These are phyloP conservation scores for Eleginops maclovinus DNA, from an alignment of 2,113 vertebrate species.

Conservation along the genomic window DNA sequence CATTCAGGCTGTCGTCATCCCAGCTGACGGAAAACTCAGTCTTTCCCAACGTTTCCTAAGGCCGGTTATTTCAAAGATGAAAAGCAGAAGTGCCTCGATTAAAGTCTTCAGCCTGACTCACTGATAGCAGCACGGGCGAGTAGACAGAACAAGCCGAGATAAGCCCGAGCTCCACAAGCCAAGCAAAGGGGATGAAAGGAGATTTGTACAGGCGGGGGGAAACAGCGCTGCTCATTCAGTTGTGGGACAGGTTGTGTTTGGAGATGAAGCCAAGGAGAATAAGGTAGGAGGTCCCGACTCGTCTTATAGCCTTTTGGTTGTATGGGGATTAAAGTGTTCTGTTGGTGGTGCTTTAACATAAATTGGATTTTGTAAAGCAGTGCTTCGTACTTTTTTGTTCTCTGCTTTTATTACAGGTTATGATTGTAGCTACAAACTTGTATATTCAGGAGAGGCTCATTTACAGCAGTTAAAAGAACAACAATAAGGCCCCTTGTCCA, in stretches of 20 bases:
- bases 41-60: slow-evolving; percentile 50
- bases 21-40: slow-evolving; percentile 41
- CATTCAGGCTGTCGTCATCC: slow-evolving; percentile 49
- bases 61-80: slow-evolving; percentile 30
- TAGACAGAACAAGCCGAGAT: slow-evolving; percentile 54
- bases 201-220: slow-evolving; percentile 63
- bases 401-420: slow-evolving; percentile 8
- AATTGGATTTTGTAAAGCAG: no score
- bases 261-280: slow-evolving; percentile 57
- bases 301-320: neutral
- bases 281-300: slow-evolving; percentile 60
- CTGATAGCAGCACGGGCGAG: slow-evolving; percentile 12
- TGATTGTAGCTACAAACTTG: slow-evolving; percentile 3
- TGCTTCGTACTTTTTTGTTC: neutral
- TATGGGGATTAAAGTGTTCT: neutral
- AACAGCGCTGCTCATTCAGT: slow-evolving; percentile 55
- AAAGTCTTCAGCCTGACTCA: slow-evolving; percentile 21
- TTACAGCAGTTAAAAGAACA: slow-evolving; percentile 10
- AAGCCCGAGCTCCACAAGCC: slow-evolving; percentile 51
- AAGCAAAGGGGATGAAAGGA: slow-evolving; percentile 66
- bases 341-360: slow-evolving; percentile 7
- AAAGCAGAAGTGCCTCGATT: slow-evolving; percentile 67
- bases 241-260: slow-evolving; percentile 39
- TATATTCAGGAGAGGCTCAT: slow-evolving; percentile 16
- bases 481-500: slow-evolving; percentile 55